phyloP scores from a whole-genome alignment of 2,113 vertebrate genomes.

The Epinephelus lanceolatus region DNA sequence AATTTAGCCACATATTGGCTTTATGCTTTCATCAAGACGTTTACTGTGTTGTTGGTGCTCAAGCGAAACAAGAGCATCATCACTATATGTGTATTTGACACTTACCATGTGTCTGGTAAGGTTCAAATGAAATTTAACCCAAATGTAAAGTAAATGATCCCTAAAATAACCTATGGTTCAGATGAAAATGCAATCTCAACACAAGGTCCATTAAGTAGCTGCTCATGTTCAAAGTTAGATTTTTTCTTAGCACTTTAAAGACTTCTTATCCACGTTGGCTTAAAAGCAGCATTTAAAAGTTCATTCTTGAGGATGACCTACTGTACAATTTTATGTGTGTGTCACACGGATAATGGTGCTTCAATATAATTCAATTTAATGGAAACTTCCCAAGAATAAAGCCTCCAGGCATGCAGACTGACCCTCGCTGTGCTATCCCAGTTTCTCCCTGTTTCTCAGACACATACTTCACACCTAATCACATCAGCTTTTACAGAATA shows the following conservation, averaged over 20 bases:
- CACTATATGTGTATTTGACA: not conserved
- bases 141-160: not conserved
- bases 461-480: slow-evolving; percentile 18
- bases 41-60: slow-evolving; percentile 39
- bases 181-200: not conserved
- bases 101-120: not conserved
- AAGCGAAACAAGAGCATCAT: not conserved
- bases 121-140: not conserved
- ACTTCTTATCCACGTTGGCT: not conserved
- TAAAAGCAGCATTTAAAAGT: not conserved
- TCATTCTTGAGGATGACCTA: not conserved
- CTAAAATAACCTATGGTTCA: not conserved
- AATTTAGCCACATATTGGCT: not conserved
- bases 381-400: not conserved
- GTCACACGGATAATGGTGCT: not conserved
- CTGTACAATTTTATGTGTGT: not conserved
- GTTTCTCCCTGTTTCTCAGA: not conserved
- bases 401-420: not conserved
- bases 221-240: not conserved
- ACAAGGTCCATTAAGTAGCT: not conserved
- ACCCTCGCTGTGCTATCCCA: not conserved
- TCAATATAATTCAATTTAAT: slow-evolving; percentile 4
- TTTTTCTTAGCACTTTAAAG: not conserved
- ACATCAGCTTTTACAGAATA: slow-evolving; percentile 7
- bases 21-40: slow-evolving; percentile 38